Evolutionary conservation across 2,113 vertebrate species (phyloP), one percentile per base, ranked within the genome.

Genomic region (Ptilonorhynchus violaceus): DNA sequence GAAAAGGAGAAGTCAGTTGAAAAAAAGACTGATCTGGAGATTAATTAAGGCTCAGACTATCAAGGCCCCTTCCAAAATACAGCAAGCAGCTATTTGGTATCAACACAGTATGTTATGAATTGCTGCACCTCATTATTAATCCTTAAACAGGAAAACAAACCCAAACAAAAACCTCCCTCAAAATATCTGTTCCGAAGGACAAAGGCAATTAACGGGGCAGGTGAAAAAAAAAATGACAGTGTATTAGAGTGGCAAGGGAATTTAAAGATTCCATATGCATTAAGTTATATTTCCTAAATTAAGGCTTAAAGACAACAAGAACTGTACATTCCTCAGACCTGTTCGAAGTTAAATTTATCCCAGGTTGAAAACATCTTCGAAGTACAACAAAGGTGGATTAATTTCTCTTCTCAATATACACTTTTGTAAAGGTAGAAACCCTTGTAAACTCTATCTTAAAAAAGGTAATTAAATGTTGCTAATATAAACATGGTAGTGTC

Each of bases 161-260:
- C 13, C 55, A 49, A 91, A 85, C 15, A 77, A 56, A 76, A 67
- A n/a, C 39, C 52, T 77, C 60, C 53, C 50, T 68, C 33, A 89
- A 82, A 93, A 85, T 7, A n/a, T 53, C 73, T 91, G 41, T 53
- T 94, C 88, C 58, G 0, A 88, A 92, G 78, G 74, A 96, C 94
- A 96, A 96, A 97, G 87, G 58, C 93, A 94, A 94, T 96, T 96
- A 93, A 85, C 24, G 18, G 5, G 9, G 24, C 28, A 41, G 44
- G 15, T 27, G 33, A 6, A 47, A 31, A n/a, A 62, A 60, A 39
- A 13, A 30, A 83, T 23, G 39, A 72, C n/a, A 74, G n/a, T 6
- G 13, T 50, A 63, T 80, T 55, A 78, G 4, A 85, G 46, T 37
- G 55, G 58, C 44, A 87, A 25, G 41, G 50, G n/a, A 92, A 94